A percentile compares a stretch with the other conserved stretches of the same genome.
phyloP scores from a whole-genome alignment of 2,797 vertebrate species.

The Ctenochaetus hawaiiensis region DNA sequence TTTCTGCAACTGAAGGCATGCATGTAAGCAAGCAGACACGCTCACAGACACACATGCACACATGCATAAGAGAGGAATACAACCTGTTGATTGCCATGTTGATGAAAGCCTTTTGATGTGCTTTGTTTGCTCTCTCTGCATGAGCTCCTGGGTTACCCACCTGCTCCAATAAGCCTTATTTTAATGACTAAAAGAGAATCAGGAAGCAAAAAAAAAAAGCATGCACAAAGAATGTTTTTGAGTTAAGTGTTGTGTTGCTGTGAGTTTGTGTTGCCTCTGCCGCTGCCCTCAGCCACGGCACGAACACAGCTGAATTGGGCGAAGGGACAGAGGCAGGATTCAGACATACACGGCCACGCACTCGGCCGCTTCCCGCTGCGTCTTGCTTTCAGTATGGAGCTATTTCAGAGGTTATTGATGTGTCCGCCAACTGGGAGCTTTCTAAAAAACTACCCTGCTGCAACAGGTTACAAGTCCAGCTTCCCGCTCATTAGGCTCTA shows the following conservation, averaged over 20 bases:
- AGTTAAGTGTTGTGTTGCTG: slow-evolving; percentile 14
- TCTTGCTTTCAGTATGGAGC: slow-evolving; percentile 79
- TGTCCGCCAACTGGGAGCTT: slow-evolving; percentile 82
- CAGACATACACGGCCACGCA: slow-evolving; percentile 68
- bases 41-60: slow-evolving; percentile 7
- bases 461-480: slow-evolving; percentile 83
- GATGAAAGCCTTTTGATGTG: slow-evolving; percentile 63
- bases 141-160: slow-evolving; percentile 63
- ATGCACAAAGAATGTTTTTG: slow-evolving; percentile 5
- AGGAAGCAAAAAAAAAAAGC: not conserved
- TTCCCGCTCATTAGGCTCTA: slow-evolving; percentile 87
- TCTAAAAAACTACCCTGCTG: slow-evolving; percentile 81
- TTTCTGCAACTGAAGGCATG: slow-evolving; percentile 28
- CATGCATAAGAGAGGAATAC: slow-evolving; percentile 27
- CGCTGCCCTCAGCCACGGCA: not conserved
- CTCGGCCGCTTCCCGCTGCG: slow-evolving; percentile 74
- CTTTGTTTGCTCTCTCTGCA: slow-evolving; percentile 72
- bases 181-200: slow-evolving; percentile 23
- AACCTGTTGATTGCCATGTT: slow-evolving; percentile 74
- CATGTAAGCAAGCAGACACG: slow-evolving; percentile 24
- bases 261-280: slow-evolving; percentile 24
- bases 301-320: slow-evolving; percentile 10
- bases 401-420: slow-evolving; percentile 88
- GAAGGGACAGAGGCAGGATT: slow-evolving; percentile 47
- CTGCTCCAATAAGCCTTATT: slow-evolving; percentile 21